Evolutionary conservation across 2,797 vertebrate species (phyloP), one percentile per base, ranked within the genome.

Genomic region (Diplodus puntazzo): DNA sequence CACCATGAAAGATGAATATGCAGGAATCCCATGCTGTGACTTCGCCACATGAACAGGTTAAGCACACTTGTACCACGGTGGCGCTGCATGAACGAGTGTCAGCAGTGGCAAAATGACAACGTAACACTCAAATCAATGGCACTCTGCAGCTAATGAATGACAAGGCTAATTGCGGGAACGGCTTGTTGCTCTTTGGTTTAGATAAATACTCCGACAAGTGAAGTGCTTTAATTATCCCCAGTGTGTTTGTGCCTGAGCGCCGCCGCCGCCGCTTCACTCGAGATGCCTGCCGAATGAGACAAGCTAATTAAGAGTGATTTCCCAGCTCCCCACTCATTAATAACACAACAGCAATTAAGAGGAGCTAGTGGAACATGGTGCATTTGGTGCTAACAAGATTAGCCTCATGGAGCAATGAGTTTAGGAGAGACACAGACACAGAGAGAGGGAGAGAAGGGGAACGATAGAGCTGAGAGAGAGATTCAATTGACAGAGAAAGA

Each of bases 301-400:
- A 95, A 97, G 97, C 96, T 98, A 98, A 98, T 98, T 98, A 97
- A 96, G 96, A 98, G 97, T 96, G 79, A 98, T 97, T 97, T 94
- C 97, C 96, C 95, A 93, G 88, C 96, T 96, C 92, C 86, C 95
- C 95, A 95, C 97, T 98, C 97, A 98, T 98, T 98, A 98, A 98
- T 97, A 97, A 97, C 96, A 97, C 96, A 97, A 96, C 97, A 94
- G 96, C 97, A 97, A 98, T 98, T 97, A 98, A 93, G 96, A 96
- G 96, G 82, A 97, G 96, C 96, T 96, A 94, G 95, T 92, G 92
- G 95, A 97, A 96, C 96, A 95, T 92, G 92, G 93, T 76, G 89
- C 95, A 93, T 95, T 95, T 95, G 95, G 95, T 94, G 96, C 96
- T 95, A 94, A 95, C 94, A 95, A 84, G 91, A 96, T 95, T 95